Base-by-base conservation (phyloP, 2,888 invertebrate genomes). In the Aquatica leii region DNA sequence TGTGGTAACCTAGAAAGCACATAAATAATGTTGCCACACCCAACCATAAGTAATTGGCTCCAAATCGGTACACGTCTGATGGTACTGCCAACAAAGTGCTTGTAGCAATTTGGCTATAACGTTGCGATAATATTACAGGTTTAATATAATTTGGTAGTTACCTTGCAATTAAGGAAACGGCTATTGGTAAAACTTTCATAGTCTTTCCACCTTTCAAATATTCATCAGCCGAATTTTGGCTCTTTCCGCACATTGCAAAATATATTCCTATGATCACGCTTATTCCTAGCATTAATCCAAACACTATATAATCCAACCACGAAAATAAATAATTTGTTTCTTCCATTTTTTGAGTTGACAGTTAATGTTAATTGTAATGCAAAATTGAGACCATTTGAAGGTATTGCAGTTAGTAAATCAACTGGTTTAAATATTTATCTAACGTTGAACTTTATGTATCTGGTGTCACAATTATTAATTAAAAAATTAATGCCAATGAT, bases 81-180 rank as follows among this genome's bases (percentile, higher is more conserved):
- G 92, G 92, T 5, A 90, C 86, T 0, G 90, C 91, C 5, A 93
- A 83, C 8, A 92, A 80, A 0, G 91, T 90, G 40, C 92, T 87
- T 37, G 91, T 91, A 1, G 91, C 91, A 71, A 91, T 81, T 69
- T 90, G 89, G 74, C 91, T 91, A 78, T 50, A 82, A 80, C 12
- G 6, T 24, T 24, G 6, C 24, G 6, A 24, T 24, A 4, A 24
- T 24, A n/a, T n/a, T n/a, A n/a, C n/a, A n/a, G n/a, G n/a, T n/a
- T n/a, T n/a, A n/a, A n/a, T n/a, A n/a, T n/a, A n/a, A n/a, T 34
- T 17, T n/a, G 9, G 9, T 17, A 35, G 14, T 86, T 84, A 43
- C 41, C 41, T 43, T 3, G 41, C 41, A 1, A 43, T 14, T 2
- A 43, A 6, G 5, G 41, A 43, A 8, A 14, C 0, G n/a, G n/a